Base-by-base conservation (phyloP, 2,797 vertebrate genomes). In the Notamacropus eugenii region DNA sequence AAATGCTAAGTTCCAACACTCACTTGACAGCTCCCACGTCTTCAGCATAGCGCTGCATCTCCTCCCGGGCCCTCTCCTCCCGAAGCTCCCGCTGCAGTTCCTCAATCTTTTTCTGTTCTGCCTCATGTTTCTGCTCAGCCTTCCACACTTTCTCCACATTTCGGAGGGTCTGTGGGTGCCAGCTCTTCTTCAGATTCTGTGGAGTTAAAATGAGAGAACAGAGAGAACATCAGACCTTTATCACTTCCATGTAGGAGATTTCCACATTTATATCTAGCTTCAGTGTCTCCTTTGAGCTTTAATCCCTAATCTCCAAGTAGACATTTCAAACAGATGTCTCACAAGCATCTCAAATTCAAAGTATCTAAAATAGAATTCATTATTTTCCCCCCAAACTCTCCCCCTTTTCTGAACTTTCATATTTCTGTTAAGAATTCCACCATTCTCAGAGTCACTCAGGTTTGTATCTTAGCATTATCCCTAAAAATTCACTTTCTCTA, bases 121-220 rank as follows among this genome's bases (percentile, higher is more conserved):
- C 99, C 92, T 99, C 99, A 97, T 99, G 98, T 59, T 99, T 99
- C 98, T 99, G 99, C 97, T 99, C 99, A 0, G 99, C 99, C 98
- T 99, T 99, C 99, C 99, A 99, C 92, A 99, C 99, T 0, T 99
- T 99, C 97, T 99, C 99, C 93, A 99, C 99, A 98, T 99, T 99
- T 97, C 99, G 99, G 98, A 99, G 99, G 22, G 99, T 99, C 98
- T 99, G 99, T 0, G 99, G 99, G 97, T 99, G 99, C 99, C 99
- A 99, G 98, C 99, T 99, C 98, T 99, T 99, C 98, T 99, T 99
- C 98, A 99, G 96, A 96, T 99, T 99, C 99, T 99, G 97, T 0
- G 0, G 94, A 28, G 74, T 1, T 57, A 29, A 1, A 59, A 5
- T 0, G 0, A 22, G 0, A 92, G 13, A 28, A 93, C 11, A 1